These are phyloP conservation scores for Pasiphila rectangulata DNA, from an alignment of 2,888 invertebrate species.

Conservation along the genomic window DNA sequence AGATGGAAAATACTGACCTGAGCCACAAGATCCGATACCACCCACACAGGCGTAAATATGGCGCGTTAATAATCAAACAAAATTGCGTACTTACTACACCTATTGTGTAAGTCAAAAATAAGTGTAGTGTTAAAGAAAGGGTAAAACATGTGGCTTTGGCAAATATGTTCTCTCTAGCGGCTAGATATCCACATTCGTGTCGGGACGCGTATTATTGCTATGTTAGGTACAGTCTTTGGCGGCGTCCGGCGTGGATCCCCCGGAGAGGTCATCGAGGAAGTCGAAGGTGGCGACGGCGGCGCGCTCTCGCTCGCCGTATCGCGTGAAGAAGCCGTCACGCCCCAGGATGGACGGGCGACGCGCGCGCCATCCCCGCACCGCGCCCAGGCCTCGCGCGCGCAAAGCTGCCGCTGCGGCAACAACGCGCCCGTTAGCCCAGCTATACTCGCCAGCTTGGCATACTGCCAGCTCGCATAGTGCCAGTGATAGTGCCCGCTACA, in stretches of 20 bases:
- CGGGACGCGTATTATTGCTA: constrained; percentile 61
- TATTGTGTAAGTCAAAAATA: too few relatives aligned
- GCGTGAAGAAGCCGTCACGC: constrained; percentile 87
- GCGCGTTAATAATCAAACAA: too few relatives aligned
- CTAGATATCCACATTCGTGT: not conserved
- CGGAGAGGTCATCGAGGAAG: constrained; percentile 86
- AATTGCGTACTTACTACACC: too few relatives aligned
- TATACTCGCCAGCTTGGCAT: constrained; percentile 39
- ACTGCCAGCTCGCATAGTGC: not conserved
- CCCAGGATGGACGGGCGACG: constrained; percentile 88
- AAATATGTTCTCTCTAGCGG: too few relatives aligned
- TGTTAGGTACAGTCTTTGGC: constrained; percentile 72
- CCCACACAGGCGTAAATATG: too few relatives aligned
- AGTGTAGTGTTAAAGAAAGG: too few relatives aligned
- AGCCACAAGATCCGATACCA: too few relatives aligned
- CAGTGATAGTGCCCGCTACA: constrained; percentile 38
- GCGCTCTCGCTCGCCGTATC: constrained; percentile 88
- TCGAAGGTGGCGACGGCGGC: constrained; percentile 90
- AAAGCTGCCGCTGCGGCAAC: constrained; percentile 81
- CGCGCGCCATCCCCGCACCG: constrained; percentile 72
- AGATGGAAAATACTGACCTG: not conserved
- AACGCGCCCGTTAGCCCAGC: constrained; percentile 44
- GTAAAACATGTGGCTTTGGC: too few relatives aligned
- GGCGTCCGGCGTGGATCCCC: constrained; percentile 64
- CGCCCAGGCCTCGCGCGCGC: constrained; percentile 79